Evolutionary conservation across 1,140 invertebrate genomes (phyloP).

Genomic region (Scaptomyza montana): DNA sequence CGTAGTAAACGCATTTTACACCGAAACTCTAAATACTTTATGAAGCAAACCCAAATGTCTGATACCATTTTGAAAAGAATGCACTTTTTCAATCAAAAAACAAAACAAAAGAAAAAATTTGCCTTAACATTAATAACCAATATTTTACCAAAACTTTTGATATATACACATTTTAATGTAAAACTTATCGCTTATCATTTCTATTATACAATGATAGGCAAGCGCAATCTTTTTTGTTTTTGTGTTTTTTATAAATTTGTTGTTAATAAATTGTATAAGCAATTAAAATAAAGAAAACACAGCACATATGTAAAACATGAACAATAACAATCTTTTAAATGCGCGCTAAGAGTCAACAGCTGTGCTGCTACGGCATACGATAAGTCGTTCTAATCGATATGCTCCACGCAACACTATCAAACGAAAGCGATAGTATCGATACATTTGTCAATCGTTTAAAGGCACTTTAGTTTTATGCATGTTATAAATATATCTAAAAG

Average conservation of each 20-base stretch:
- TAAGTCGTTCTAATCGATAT: neutral
- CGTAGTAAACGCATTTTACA: slow-evolving; percentile 18
- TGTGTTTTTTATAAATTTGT: slow-evolving; percentile 34
- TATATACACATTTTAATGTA: slow-evolving; percentile 56
- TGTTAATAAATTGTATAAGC: slow-evolving; percentile 55
- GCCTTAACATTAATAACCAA: slow-evolving; percentile 55
- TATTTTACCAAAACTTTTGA: slow-evolving; percentile 60
- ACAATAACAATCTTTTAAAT: slow-evolving; percentile 10
- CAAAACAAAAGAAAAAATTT: slow-evolving; percentile 27
- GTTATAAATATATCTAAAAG: slow-evolving; percentile 8
- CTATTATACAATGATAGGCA: slow-evolving; percentile 43
- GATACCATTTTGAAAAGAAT: slow-evolving; percentile 58
- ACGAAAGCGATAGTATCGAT: neutral
- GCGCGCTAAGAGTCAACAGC: neutral
- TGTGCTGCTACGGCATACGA: neutral
- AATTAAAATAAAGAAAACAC: slow-evolving; percentile 25
- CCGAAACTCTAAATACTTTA: slow-evolving; percentile 55
- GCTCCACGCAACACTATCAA: neutral
- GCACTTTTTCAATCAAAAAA: slow-evolving; percentile 51
- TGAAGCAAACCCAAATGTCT: slow-evolving; percentile 60
- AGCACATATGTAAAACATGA: slow-evolving; percentile 20
- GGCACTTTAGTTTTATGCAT: slow-evolving; percentile 1
- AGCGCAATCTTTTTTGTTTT: slow-evolving; percentile 48
- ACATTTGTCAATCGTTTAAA: slow-evolving; percentile 1
- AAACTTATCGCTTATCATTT: slow-evolving; percentile 50